phyloP scores from a whole-genome alignment of 2,113 vertebrate genomes.

The Zosterops japonicus region DNA sequence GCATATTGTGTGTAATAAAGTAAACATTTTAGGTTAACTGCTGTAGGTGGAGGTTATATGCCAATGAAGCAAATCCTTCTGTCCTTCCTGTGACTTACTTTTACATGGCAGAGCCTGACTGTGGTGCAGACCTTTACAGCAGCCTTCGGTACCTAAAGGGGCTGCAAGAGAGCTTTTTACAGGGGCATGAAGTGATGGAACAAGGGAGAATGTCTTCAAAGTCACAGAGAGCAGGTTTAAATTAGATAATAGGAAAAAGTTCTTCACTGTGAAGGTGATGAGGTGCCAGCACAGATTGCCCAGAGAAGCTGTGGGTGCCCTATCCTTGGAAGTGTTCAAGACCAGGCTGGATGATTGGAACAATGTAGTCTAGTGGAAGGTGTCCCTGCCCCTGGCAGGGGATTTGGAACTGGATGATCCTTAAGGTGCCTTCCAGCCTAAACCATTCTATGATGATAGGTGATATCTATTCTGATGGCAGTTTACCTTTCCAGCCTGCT shows the following conservation, averaged over 20 bases:
- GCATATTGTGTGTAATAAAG: background rate
- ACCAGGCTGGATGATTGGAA: background rate
- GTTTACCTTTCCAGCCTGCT: accelerated
- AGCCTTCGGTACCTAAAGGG: background rate
- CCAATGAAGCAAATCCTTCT: background rate
- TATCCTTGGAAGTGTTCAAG: background rate
- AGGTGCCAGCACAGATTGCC: background rate
- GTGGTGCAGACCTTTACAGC: background rate
- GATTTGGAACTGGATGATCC: too few species aligned
- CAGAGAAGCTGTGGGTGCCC: background rate
- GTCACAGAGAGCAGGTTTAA: background rate
- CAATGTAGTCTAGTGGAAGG: background rate
- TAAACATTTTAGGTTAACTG: background rate
- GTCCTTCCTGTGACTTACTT: background rate
- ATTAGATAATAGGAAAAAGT: background rate
- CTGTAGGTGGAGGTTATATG: background rate
- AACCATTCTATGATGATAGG: background rate
- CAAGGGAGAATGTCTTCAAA: background rate
- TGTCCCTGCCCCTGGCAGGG: background rate
- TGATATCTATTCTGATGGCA: background rate
- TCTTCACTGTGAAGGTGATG: background rate
- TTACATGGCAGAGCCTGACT: background rate
- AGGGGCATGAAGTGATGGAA: background rate
- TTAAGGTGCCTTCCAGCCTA: background rate
- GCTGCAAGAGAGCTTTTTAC: background rate